phyloP scores from a whole-genome alignment of 2,888 invertebrate species.

The Drosophila cracens region DNA sequence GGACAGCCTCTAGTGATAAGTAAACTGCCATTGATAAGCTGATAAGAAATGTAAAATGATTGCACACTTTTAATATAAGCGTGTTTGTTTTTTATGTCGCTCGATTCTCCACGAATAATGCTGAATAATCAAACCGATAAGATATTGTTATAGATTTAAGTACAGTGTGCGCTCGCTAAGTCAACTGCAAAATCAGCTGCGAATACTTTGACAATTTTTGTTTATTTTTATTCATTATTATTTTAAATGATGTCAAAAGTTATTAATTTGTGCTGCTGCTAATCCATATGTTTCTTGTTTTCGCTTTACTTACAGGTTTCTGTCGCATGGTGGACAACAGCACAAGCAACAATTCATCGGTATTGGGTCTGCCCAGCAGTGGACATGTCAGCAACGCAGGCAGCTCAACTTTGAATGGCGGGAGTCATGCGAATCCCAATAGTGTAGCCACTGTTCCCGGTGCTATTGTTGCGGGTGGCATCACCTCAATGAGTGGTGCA shows the following conservation, averaged over 20 bases:
- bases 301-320: constrained; percentile 88
- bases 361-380: constrained; percentile 76
- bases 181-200: not conserved
- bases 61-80: constrained; percentile 23
- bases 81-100: not conserved
- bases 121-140: constrained; percentile 34
- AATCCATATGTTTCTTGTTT: not conserved
- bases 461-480: constrained; percentile 49
- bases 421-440: constrained; percentile 58
- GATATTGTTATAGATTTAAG: constrained; percentile 4
- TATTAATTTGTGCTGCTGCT: not conserved
- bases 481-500: constrained; percentile 62
- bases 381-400: constrained; percentile 77
- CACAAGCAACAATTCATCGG: constrained; percentile 84
- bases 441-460: constrained; percentile 32
- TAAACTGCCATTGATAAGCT: constrained; percentile 26
- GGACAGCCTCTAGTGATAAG: constrained; percentile 32
- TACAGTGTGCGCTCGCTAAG: not conserved
- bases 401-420: constrained; percentile 63
- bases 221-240: not conserved
- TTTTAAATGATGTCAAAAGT: not conserved
- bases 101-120: constrained; percentile 7
- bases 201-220: not conserved
- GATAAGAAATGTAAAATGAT: constrained; percentile 13
- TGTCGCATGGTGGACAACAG: constrained; percentile 92